Percentiles rank a stretch among this genome's conserved stretches.
These are phyloP conservation scores for Chloromyia formosa DNA, from an alignment of 2,888 invertebrate genomes.

Conservation along the genomic window DNA sequence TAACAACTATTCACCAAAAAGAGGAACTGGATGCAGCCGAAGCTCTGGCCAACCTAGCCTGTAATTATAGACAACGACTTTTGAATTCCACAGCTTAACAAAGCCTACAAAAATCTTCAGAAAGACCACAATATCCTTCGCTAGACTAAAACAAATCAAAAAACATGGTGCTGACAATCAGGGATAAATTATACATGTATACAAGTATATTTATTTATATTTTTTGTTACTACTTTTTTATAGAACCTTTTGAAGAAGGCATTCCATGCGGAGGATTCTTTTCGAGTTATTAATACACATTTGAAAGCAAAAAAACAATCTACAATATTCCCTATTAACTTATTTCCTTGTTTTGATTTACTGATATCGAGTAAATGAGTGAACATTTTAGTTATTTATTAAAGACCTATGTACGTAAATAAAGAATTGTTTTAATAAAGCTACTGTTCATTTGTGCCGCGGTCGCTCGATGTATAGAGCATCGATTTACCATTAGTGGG, in stretches of 20 bases:
- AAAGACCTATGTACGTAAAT: too few species aligned
- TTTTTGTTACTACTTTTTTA: constrained; percentile 21
- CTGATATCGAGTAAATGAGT: too few species aligned
- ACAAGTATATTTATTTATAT: constrained; percentile 9
- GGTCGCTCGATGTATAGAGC: too few species aligned
- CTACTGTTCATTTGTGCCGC: too few species aligned
- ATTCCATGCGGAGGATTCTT: constrained; percentile 45
- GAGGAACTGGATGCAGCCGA: constrained; percentile 82
- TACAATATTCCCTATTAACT: too few species aligned
- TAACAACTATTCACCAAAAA: constrained; percentile 67
- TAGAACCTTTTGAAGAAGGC: constrained; percentile 44
- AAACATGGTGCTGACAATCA: not conserved
- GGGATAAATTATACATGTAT: not conserved
- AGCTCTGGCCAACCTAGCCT: constrained; percentile 74
- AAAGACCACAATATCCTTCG: constrained; percentile 24
- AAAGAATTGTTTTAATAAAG: too few species aligned
- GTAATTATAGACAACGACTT: constrained; percentile 62
- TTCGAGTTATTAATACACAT: not conserved
- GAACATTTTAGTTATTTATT: too few species aligned
- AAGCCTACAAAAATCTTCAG: not conserved
- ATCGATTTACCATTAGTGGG: too few species aligned
- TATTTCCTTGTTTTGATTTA: too few species aligned
- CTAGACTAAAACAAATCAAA: not conserved
- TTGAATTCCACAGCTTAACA: constrained; percentile 52
- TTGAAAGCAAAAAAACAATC: too few species aligned